A percentile compares a stretch with the other conserved stretches of the same genome.
Conservation (phyloP, 2,888 invertebrate species). For the Podotricha telesiphe region DNA sequence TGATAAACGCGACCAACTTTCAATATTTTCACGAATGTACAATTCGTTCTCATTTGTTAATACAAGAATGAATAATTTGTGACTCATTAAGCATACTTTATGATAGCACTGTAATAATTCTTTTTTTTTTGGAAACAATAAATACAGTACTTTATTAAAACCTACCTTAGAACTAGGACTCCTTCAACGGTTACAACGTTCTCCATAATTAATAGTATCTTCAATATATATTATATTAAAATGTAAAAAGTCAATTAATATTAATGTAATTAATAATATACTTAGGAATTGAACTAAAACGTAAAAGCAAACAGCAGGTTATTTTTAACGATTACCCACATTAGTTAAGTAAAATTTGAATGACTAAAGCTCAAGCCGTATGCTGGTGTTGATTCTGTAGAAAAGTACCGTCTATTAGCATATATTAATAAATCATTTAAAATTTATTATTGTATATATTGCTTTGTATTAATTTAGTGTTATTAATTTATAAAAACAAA, state of each 20-base stretch:
- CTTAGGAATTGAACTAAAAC: neutral
- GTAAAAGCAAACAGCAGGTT: neutral
- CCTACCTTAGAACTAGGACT: conserved; percentile 62
- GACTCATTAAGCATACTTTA: conserved; percentile 13
- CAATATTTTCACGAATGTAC: neutral
- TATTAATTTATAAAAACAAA: neutral
- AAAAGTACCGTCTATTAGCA: too few species aligned
- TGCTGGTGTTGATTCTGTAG: too few species aligned
- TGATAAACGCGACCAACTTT: neutral
- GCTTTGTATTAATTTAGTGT: too few species aligned
- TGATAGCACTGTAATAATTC: conserved; percentile 13
- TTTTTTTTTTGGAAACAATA: neutral
- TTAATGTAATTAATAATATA: too few species aligned
- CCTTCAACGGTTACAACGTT: conserved; percentile 62
- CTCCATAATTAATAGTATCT: conserved; percentile 46
- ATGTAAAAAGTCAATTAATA: conserved; percentile 8
- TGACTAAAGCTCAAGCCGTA: neutral
- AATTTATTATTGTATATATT: too few species aligned
- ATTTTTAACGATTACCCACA: conserved; percentile 6
- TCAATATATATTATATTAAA: conserved; percentile 37
- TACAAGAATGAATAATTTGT: conserved; percentile 20
- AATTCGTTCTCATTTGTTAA: conserved; percentile 16
- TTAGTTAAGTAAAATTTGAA: neutral
- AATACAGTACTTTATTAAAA: conserved; percentile 21
- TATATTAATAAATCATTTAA: too few species aligned